These are phyloP conservation scores for Oreochromis tanganicae DNA, from an alignment of 2,113 vertebrate genomes.

Conservation along the genomic window DNA sequence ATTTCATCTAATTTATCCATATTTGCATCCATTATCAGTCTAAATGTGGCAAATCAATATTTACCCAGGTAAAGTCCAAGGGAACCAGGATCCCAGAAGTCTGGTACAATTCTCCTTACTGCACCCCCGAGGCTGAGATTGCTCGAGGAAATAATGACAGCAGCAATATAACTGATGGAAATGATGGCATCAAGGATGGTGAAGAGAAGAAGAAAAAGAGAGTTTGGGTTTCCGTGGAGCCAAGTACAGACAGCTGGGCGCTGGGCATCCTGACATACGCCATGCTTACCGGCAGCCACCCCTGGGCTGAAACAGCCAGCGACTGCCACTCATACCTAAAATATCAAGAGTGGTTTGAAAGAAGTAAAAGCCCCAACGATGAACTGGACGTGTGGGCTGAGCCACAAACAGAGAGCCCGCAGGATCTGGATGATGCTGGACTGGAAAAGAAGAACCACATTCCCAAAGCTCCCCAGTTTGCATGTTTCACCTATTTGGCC, in stretches of 20 bases:
- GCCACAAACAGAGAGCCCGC: neutral
- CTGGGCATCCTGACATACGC: conserved; percentile 83
- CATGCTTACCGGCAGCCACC: conserved; percentile 76
- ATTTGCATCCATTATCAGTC: neutral
- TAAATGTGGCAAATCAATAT: neutral
- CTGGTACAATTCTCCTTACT: conserved; percentile 77
- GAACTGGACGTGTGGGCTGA: conserved; percentile 26
- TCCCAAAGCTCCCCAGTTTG: conserved; percentile 62
- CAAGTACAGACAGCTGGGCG: conserved; percentile 81
- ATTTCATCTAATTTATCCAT: fast-evolving
- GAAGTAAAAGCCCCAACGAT: neutral
- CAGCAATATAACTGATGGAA: neutral
- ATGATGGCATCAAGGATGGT: neutral
- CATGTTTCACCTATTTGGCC: conserved; percentile 63
- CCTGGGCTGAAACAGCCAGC: conserved; percentile 74
- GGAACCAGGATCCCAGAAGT: conserved; percentile 73
- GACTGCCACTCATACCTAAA: conserved; percentile 71
- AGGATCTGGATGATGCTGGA: neutral
- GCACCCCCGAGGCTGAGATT: conserved; percentile 76
- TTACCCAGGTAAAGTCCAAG: conserved; percentile 61
- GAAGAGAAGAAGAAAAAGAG: conserved; percentile 15
- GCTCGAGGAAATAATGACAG: conserved; percentile 36
- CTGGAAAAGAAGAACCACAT: neutral
- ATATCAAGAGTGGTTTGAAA: conserved; percentile 74
- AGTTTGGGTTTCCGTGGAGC: conserved; percentile 68